Evolutionary conservation across 2,888 invertebrate genomes (phyloP), one percentile per base, ranked within the genome.

Genomic region (Trissoscelio sp.): DNA sequence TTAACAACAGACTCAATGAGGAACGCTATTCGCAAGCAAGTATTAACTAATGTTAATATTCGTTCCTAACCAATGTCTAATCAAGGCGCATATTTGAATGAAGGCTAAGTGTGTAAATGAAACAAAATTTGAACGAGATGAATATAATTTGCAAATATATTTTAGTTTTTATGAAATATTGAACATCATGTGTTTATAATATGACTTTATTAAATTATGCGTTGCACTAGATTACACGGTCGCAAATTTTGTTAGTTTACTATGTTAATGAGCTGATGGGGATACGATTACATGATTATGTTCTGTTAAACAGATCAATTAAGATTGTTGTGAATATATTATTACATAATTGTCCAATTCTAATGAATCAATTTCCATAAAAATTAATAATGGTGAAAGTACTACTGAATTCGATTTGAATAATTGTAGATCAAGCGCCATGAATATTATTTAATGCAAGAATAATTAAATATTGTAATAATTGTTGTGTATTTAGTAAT

Each of bases 11-110:
- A 57, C 69, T 62, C 62, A 69, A 69, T 69, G 67, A 75, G 58
- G 53, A 62, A 55, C 34, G 22, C 55, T 62, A 55, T 69, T 60
- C 37, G 58, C 55, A 62, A 69, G 62, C 42, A 58, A 62, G 62
- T 77, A 69, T 77, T 77, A 77, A 77, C 62, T 24, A 69, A 77
- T 51, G 62, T 37, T 77, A 69, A 69, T 77, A 69, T 46, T 69
- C 77, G 18, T 42, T 67, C 37, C 12, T 51, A 53, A 60, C 53
- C 24, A 53, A 55, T 55, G 14, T 60, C 60, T 69, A 60, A 77
- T 60, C 53, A 46, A 64, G 57, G 34, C 9, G 28, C 14, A 58
- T 37, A 31, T 12, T 51, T 57, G n/a, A 31, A 12, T 12, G 46
- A 1, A 24, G 18, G 14, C 22, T 64, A 46, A 28, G n/a, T 28